Evolutionary conservation across 2,797 vertebrate genomes (phyloP), one percentile per base, ranked within the genome.

Genomic region (Girardinus metallicus): DNA sequence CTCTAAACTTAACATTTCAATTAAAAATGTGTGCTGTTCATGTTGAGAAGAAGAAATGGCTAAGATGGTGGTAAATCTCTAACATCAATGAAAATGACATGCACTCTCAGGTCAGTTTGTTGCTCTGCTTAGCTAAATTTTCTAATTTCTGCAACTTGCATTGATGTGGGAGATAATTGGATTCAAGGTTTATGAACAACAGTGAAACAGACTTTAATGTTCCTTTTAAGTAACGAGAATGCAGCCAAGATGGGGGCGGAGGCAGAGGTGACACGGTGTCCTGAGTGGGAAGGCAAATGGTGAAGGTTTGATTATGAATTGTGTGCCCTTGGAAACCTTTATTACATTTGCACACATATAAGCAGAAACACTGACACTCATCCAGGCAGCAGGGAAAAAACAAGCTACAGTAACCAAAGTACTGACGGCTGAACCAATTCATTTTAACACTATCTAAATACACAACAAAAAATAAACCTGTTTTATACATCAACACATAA

Each of bases 301-400:
- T 90, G 81, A 87, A 92, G 92, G 88, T 85, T 93, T 91, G 85
- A 89, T 91, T 90, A 87, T 91, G 86, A 93, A 84, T 82, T 82
- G 62, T 83, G 71, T 75, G 47, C 76, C 82, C 79, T 81, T 62
- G 73, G 86, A 81, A 87, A 71, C 82, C 80, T 83, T 79, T 36
- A 12, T 34, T 66, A 70, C 81, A 86, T 86, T 77, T 72, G 49
- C 64, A 75, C 71, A 66, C 75, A 36, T 43, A 66, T 18, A 80
- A 60, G 60, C 70, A 15, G 11, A 51, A 47, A 84, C 21, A 74
- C 62, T 55, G 62, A 74, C 43, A 41, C 1, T 29, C 4, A 9
- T 12, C 21, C 64, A 68, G 39, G 64, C 13, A 47, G 16, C 39
- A 55, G 57, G 49, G 31, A 41, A 74, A 46, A 76, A 41, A 70